Evolutionary conservation across 1,140 invertebrate species (phyloP), one percentile per base, ranked within the genome.

Genomic region (Acromyrmex echinatior): DNA sequence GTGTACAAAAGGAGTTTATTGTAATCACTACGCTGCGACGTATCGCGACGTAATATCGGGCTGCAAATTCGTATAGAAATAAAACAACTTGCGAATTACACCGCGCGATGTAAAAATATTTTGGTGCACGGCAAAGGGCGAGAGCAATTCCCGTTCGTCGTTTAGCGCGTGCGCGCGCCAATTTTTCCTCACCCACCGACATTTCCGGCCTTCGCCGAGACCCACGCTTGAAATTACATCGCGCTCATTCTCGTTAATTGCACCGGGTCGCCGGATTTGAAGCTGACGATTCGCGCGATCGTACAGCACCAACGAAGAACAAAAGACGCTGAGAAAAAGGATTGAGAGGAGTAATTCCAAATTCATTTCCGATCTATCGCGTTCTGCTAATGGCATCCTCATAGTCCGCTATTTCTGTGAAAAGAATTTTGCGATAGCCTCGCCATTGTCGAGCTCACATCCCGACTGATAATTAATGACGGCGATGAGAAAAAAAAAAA

Each of bases 151-250:
- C 39, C 4, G 66, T 66, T 16, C 28, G 39, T 49, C 39, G 71
- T 16, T 35, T 4, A 5, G 80, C 80, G 80, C 70, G n/a, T 84
- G 80, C 80, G 80, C 56, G 79, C 79, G 66, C 53, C 79, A 62
- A 62, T 84, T 84, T 84, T 84, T 74, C 39, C 56, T 49, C 80
- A 18, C 9, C 56, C 80, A 51, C 79, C 35, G 53, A 71, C 66
- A 71, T 84, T 74, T 84, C 80, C 80, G 70, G 80, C 9, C 80
- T 0, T 76, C 56, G 80, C 12, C 58, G 68, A 60, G 45, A 84
- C 70, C 80, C 80, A 76, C 70, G 80, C 80, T 70, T 18, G 70
- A 76, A 84, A 84, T 84, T 74, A 84, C 71, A 84, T 49, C 70
- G 80, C 70, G 49, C 70, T 70, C 80, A 39, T 28, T 58, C 45